A percentile compares a stretch with the other conserved stretches of the same genome.
Evolutionary conservation across 2,888 invertebrate genomes (phyloP).

Genomic region (Cantharis rustica): DNA sequence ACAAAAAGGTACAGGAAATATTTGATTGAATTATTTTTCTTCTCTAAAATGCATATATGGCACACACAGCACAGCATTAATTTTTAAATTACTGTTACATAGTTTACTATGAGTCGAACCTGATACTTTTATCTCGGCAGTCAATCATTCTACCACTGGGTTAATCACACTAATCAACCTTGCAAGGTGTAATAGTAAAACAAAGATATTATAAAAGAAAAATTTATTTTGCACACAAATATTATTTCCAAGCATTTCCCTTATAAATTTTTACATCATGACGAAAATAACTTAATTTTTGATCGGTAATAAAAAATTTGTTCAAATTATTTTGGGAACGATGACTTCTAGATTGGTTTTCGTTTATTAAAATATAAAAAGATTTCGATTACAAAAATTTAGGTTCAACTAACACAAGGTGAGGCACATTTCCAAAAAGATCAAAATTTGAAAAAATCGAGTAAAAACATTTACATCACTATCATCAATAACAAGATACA

Average conservation of each 20-base stretch:
- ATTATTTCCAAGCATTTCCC: constrained; percentile 22
- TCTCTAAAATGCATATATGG: no score
- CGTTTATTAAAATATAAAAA: background rate
- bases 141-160: no score
- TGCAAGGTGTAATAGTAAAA: background rate
- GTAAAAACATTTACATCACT: background rate
- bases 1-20: no score
- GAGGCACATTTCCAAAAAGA: background rate
- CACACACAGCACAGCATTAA: no score
- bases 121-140: no score
- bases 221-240: constrained; percentile 2
- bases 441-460: background rate
- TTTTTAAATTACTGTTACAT: no score
- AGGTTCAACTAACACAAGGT: background rate
- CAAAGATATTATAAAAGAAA: background rate
- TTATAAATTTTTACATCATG: background rate
- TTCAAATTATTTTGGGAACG: background rate
- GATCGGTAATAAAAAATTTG: background rate
- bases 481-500: background rate
- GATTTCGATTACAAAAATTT: background rate
- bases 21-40: no score
- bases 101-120: no score
- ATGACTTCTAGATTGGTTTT: background rate
- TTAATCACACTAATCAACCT: no score
- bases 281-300: background rate